phyloP scores from a whole-genome alignment of 2,113 vertebrate species.

The Oplegnathus fasciatus region DNA sequence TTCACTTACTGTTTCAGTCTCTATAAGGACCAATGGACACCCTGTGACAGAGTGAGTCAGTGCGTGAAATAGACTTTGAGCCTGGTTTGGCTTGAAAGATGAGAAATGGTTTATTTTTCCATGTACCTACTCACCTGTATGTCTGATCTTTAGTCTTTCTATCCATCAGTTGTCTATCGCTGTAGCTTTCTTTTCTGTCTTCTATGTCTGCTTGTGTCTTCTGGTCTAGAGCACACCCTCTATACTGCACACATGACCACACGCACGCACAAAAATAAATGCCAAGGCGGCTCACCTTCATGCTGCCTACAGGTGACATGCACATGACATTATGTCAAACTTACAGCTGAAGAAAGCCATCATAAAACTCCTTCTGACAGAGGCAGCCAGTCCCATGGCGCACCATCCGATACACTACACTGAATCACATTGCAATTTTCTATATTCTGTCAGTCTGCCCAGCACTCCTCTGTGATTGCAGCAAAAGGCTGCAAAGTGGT shows the following conservation, averaged over 20 bases:
- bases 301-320: constrained; percentile 19
- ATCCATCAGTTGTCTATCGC: not conserved
- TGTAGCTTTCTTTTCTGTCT: not conserved
- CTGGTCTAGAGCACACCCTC: not conserved
- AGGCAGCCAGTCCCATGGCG: constrained; percentile 13
- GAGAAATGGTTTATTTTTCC: not conserved
- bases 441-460: constrained; percentile 14
- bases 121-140: not conserved
- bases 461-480: not conserved
- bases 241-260: not conserved
- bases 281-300: constrained; percentile 16
- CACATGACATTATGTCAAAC: constrained; percentile 31
- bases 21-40: not conserved
- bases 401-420: constrained; percentile 10
- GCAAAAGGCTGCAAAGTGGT: constrained; percentile 9
- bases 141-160: not conserved
- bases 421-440: constrained; percentile 26
- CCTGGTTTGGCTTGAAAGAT: not conserved
- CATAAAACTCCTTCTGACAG: constrained; percentile 46
- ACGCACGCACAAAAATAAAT: constrained; percentile 9
- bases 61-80: not conserved
- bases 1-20: not conserved
- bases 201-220: not conserved
- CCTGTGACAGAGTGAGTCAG: not conserved
- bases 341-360: constrained; percentile 39